Evolutionary conservation across 2,888 invertebrate species (phyloP).

Genomic region (Stenurella melanura): DNA sequence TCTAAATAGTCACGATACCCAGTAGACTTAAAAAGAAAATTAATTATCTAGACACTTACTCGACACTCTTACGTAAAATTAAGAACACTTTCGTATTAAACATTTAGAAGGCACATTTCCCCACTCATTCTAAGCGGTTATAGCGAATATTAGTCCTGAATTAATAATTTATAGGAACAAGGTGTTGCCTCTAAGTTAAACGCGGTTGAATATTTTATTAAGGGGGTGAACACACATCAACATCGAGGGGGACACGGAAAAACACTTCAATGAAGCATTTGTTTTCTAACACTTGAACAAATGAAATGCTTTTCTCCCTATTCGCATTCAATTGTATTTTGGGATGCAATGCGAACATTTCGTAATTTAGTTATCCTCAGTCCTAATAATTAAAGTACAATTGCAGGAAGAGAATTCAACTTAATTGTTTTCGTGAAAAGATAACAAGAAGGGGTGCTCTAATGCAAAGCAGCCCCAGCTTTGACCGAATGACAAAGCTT

Average conservation of each 20-base stretch:
- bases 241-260: constrained; percentile 24
- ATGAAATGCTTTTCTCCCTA: constrained; percentile 37
- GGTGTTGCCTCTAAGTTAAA: constrained; percentile 48
- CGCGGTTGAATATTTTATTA: constrained; percentile 51
- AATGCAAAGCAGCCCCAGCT: neutral
- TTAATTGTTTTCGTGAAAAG: constrained; percentile 49
- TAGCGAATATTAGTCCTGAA: constrained; percentile 27
- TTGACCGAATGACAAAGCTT: neutral
- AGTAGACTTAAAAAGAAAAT: neutral
- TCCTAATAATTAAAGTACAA: constrained; percentile 49
- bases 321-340: constrained; percentile 29
- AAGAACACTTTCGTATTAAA: neutral
- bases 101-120: constrained; percentile 11
- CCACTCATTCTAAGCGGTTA: constrained; percentile 18
- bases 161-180: constrained; percentile 47
- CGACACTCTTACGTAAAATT: neutral
- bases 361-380: constrained; percentile 51
- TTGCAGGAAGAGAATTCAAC: constrained; percentile 42
- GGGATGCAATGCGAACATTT: constrained; percentile 41
- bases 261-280: constrained; percentile 32
- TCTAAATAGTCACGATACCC: neutral
- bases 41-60: neutral
- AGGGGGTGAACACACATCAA: constrained; percentile 33
- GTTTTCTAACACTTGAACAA: constrained; percentile 44
- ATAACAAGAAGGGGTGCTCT: constrained; percentile 22